Percentiles rank a stretch among this genome's conserved stretches.
These are phyloP conservation scores for Ophion ventricosus DNA, from an alignment of 2,888 invertebrate genomes.

Conservation along the genomic window DNA sequence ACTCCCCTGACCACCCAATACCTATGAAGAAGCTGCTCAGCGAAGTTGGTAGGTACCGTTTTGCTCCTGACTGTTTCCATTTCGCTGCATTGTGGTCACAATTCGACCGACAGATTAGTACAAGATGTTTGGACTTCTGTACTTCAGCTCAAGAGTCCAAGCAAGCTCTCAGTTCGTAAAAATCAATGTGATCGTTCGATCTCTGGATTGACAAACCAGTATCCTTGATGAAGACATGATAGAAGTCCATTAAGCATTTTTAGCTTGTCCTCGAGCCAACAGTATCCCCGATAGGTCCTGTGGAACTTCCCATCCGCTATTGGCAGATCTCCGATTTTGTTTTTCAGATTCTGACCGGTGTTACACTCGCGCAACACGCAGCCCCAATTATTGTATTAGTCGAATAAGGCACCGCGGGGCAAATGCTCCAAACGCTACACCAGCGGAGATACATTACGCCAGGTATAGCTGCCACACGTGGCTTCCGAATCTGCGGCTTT, in stretches of 20 bases:
- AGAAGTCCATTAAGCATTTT: too few species aligned
- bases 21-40: background rate
- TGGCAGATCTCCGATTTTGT: background rate
- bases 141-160: background rate
- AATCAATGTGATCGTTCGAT: too few species aligned
- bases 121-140: too few species aligned
- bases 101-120: too few species aligned
- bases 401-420: constrained; percentile 53
- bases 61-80: too few species aligned
- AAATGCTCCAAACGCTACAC: constrained; percentile 20
- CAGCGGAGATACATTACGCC: constrained; percentile 1
- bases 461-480: constrained; percentile 24
- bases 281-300: too few species aligned
- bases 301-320: too few species aligned
- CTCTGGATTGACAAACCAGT: too few species aligned
- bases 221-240: too few species aligned
- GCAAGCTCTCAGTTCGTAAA: background rate
- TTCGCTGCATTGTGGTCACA: too few species aligned
- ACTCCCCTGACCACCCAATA: constrained; percentile 9
- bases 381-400: constrained; percentile 66
- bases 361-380: constrained; percentile 59
- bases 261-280: too few species aligned
- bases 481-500: constrained; percentile 47
- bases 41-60: too few species aligned
- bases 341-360: constrained; percentile 31